Conservation (phyloP, 2,113 vertebrate genomes). For the Poeciliopsis prolifica region DNA sequence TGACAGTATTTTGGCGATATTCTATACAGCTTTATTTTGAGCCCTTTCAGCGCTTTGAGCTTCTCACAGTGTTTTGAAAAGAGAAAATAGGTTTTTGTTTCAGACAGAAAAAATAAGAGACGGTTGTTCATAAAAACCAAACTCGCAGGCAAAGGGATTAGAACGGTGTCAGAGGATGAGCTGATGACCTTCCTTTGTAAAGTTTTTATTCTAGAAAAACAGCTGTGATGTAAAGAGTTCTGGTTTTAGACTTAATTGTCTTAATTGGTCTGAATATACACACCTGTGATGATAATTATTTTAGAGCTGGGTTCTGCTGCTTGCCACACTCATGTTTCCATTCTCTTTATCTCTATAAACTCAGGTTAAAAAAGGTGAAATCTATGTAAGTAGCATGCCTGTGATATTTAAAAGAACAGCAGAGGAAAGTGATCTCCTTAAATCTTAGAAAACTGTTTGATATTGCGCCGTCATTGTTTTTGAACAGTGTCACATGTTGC, state of each 20-base stretch:
- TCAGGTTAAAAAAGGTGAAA: no score
- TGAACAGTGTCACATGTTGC: no score
- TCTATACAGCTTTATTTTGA: not conserved
- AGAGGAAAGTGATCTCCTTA: no score
- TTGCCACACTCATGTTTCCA: no score
- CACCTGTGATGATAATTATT: not conserved
- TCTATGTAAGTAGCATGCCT: no score
- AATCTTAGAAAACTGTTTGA: no score
- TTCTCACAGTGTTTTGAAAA: not conserved
- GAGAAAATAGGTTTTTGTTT: not conserved
- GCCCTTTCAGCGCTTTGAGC: not conserved
- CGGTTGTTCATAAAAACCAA: not conserved
- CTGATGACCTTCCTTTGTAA: no score
- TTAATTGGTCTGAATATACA: not conserved
- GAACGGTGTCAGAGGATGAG: no score
- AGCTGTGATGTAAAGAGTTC: not conserved
- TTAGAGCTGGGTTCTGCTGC: no score
- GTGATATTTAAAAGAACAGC: no score
- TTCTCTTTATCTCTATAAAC: no score
- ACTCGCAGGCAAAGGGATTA: not conserved
- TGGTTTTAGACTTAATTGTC: not conserved
- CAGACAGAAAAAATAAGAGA: not conserved
- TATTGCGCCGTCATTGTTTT: no score
- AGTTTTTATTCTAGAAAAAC: not conserved
- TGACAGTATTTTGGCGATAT: conserved; percentile 1